phyloP scores from a whole-genome alignment of 37 sponge, comb jelly and placozoan species.

The Ianthella basta region DNA sequence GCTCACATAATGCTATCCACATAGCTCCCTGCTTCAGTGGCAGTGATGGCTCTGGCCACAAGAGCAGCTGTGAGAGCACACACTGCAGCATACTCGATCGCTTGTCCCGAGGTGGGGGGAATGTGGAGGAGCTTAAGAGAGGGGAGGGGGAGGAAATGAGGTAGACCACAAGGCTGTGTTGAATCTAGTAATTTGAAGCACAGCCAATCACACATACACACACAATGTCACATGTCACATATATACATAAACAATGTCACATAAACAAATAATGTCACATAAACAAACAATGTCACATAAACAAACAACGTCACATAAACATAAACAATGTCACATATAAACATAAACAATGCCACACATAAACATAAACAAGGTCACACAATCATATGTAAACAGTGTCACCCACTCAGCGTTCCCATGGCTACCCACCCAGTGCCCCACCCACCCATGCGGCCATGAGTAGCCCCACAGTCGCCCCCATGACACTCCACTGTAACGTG shows the following conservation, averaged over 20 bases:
- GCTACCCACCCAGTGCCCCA: too few species aligned
- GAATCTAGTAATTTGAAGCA: too few species aligned
- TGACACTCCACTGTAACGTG: neutral
- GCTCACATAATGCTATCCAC: slow-evolving; percentile 10
- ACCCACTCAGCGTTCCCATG: too few species aligned
- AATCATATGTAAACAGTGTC: too few species aligned
- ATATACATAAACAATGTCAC: too few species aligned
- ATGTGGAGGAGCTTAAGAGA: slow-evolving; percentile 24
- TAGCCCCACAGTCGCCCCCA: neutral
- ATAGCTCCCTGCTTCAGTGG: slow-evolving; percentile 6
- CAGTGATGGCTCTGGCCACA: slow-evolving; percentile 33
- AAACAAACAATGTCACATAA: too few species aligned
- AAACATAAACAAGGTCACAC: too few species aligned
- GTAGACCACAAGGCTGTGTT: neutral
- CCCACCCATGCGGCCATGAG: slow-evolving; percentile 18
- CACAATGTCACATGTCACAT: too few species aligned
- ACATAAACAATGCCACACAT: too few species aligned
- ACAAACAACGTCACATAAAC: too few species aligned
- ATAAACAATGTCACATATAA: too few species aligned
- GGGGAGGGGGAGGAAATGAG: neutral
- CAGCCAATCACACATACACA: neutral
- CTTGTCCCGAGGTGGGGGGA: slow-evolving; percentile 17
- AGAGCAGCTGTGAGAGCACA: slow-evolving; percentile 23
- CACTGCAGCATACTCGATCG: slow-evolving; percentile 22
- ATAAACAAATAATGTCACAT: too few species aligned